Evolutionary conservation across 1,140 invertebrate species (phyloP), one percentile per base, ranked within the genome.

Genomic region (Drosophila tsacasi): DNA sequence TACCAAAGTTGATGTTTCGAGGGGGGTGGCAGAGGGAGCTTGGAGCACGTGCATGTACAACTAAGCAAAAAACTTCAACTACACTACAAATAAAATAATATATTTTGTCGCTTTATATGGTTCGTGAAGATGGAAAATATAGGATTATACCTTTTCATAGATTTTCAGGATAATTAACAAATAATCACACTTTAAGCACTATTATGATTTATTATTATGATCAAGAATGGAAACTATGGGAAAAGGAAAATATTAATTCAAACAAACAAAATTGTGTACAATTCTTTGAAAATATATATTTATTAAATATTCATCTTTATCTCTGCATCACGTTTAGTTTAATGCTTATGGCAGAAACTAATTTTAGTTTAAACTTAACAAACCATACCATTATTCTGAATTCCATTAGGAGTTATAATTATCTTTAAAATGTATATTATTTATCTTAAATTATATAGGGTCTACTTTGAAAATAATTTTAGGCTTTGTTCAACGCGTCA

Each of bases 41-140:
- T 52, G 52, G 47, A 86, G 74, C 83, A 87, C 82, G 82, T 85
- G 82, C 79, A 81, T 66, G 71, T 42, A 60, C 58, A 59, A 19
- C 21, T 19, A 49, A 52, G 55, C 44, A 61, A 72, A 52, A 73
- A 61, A 73, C 46, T 32, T 50, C 0, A 25, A 6, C 0, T 37
- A 25, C 71, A 73, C 67, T 23, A 12, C 13, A 25, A 30, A n/a
- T n/a, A n/a, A 55, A 6, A 27, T n/a, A 21, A 5, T 4, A 10
- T 42, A 7, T 3, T 4, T 19, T n/a, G 8, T 3, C 0, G 4
- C 3, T 23, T 23, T 13, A 23, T 23, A 47, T 47, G 1, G 2
- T 15, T 47, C 7, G 15, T 25, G 17, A 3, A 8, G 13, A 25
- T 3, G 21, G 5, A 10, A 19, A 3, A 40, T 9, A 40, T 40